These are phyloP conservation scores for Neotoma lepida DNA, from an alignment of 2,113 vertebrate species.

Conservation along the genomic window DNA sequence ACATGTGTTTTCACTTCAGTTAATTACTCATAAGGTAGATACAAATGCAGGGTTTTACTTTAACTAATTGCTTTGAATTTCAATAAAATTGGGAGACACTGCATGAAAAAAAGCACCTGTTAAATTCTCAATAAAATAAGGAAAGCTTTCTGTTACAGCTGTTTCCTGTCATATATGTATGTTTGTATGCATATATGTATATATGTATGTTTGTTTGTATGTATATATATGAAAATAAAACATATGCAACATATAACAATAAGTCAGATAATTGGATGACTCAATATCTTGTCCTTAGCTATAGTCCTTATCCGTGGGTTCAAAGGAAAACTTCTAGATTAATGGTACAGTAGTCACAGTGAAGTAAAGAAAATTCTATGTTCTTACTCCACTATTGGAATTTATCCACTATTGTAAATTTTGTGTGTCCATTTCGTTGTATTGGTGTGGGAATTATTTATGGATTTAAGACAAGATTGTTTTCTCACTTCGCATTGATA, in stretches of 20 bases:
- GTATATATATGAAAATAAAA: constrained; percentile 9
- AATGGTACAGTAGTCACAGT: not conserved
- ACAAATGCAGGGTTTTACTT: constrained; percentile 56
- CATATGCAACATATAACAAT: constrained; percentile 21
- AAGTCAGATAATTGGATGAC: constrained; percentile 58
- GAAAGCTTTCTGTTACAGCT: constrained; percentile 31
- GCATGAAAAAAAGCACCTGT: not conserved
- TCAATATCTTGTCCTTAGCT: constrained; percentile 63
- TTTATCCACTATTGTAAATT: constrained; percentile 61
- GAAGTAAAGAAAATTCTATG: not conserved
- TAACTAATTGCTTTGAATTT: constrained; percentile 71
- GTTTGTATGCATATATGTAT: not conserved
- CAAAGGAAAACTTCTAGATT: constrained; percentile 64
- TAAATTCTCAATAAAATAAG: constrained; percentile 6
- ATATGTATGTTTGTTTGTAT: not conserved
- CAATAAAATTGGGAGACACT: constrained; percentile 27
- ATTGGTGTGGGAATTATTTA: constrained; percentile 5
- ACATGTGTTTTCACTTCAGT: constrained; percentile 66
- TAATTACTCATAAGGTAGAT: constrained; percentile 68
- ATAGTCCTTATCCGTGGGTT: constrained; percentile 42
- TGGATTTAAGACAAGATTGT: constrained; percentile 26
- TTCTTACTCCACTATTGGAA: not conserved
- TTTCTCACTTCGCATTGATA: constrained; percentile 24
- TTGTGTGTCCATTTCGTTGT: constrained; percentile 30
- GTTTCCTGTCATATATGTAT: not conserved